These are phyloP conservation scores for Grammomys dolichurus DNA, from an alignment of 2,113 vertebrate genomes.

Conservation along the genomic window DNA sequence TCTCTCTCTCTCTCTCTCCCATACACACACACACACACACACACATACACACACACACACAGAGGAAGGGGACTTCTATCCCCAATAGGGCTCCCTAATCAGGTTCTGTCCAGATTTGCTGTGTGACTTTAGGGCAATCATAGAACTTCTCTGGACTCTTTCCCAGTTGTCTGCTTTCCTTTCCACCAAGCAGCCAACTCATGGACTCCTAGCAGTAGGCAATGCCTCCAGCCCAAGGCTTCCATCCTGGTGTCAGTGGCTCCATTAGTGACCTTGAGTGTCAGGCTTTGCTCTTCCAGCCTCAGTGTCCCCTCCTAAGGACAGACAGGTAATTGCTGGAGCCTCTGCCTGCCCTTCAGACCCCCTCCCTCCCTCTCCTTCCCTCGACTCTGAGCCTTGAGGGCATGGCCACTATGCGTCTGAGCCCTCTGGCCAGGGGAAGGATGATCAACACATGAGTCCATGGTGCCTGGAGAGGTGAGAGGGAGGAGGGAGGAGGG, in stretches of 20 bases:
- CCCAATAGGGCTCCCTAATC: neutral
- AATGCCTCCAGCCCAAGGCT: accelerated
- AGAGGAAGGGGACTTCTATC: neutral
- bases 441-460: neutral
- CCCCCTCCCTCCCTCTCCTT: neutral
- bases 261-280: neutral
- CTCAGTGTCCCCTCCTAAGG: neutral
- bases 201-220: accelerated
- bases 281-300: neutral
- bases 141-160: neutral
- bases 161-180: neutral
- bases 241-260: neutral
- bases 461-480: neutral
- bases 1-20: too few species aligned
- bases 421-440: neutral
- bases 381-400: accelerated
- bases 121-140: neutral
- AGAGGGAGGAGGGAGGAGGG: neutral
- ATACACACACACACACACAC: neutral
- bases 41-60: neutral
- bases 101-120: neutral
- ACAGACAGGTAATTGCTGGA: neutral
- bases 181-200: neutral
- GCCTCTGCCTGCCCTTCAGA: neutral
- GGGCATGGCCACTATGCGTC: neutral